These are phyloP conservation scores for Leucoraja ocellata DNA, from an alignment of 2,797 vertebrate species.

Conservation along the genomic window DNA sequence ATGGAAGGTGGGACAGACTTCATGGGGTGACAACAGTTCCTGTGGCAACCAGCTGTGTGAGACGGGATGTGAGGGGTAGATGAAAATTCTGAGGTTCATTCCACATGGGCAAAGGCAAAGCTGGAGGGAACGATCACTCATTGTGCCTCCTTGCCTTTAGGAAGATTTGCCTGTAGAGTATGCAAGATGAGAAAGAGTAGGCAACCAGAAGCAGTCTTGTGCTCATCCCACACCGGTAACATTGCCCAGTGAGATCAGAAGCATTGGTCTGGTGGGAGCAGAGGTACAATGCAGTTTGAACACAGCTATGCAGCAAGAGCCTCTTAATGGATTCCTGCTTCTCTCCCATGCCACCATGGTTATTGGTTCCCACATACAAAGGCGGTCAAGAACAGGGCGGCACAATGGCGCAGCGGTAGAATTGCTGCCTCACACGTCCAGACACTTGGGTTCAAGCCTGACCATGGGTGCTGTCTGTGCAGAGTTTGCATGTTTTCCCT, in stretches of 20 bases:
- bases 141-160: not conserved
- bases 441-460: too few species aligned
- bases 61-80: not conserved
- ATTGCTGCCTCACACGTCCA: too few species aligned
- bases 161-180: not conserved
- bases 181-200: too few species aligned
- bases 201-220: too few species aligned
- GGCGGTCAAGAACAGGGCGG: not conserved
- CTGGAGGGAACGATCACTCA: not conserved
- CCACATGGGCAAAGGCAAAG: not conserved
- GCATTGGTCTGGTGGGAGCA: too few species aligned
- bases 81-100: not conserved
- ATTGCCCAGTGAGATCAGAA: too few species aligned
- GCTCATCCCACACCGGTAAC: too few species aligned
- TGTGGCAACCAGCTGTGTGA: not conserved
- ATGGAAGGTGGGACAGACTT: not conserved
- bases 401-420: too few species aligned
- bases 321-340: not conserved
- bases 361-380: not conserved
- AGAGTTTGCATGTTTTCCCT: too few species aligned
- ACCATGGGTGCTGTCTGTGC: too few species aligned
- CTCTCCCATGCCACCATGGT: not conserved
- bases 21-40: not conserved
- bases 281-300: too few species aligned
- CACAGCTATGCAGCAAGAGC: too few species aligned